These are phyloP conservation scores for Drosophila varians DNA, from an alignment of 1,140 invertebrate species.

Conservation along the genomic window DNA sequence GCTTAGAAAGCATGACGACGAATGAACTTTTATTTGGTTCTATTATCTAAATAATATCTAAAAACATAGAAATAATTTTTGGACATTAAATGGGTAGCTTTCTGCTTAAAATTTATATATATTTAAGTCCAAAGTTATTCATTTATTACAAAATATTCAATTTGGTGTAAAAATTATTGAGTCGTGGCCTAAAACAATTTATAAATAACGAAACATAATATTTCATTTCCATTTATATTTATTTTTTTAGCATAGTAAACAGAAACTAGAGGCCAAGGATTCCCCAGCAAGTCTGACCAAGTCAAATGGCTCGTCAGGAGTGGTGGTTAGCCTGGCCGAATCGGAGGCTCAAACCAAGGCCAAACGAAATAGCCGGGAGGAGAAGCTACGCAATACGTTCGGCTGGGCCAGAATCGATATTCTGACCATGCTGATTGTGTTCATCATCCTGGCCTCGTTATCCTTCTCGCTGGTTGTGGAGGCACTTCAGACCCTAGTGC, in stretches of 20 bases:
- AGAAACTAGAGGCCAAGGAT: slow-evolving; percentile 11
- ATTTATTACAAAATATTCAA: too few relatives aligned
- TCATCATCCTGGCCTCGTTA: slow-evolving; percentile 92
- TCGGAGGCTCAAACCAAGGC: slow-evolving; percentile 55
- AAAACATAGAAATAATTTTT: neutral
- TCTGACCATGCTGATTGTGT: slow-evolving; percentile 91
- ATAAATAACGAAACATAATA: too few relatives aligned
- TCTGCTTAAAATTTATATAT: neutral
- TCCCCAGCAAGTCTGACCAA: neutral
- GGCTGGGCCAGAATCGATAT: slow-evolving; percentile 96
- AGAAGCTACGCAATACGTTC: slow-evolving; percentile 92
- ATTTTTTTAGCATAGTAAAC: slow-evolving; percentile 59
- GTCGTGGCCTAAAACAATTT: too few relatives aligned
- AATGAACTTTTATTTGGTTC: slow-evolving; percentile 21
- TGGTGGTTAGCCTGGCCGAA: slow-evolving; percentile 47
- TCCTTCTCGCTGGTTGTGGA: slow-evolving; percentile 93
- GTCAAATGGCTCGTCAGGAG: slow-evolving; percentile 12
- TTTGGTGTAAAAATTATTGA: too few relatives aligned
- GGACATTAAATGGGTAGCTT: neutral
- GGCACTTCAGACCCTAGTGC: slow-evolving; percentile 90
- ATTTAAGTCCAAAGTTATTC: neutral
- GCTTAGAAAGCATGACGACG: slow-evolving; percentile 52
- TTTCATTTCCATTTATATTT: too few relatives aligned
- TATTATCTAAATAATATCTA: neutral
- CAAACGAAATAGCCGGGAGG: slow-evolving; percentile 84